Evolutionary conservation across 2,797 vertebrate genomes (phyloP).

Genomic region (Helostoma temminkii): DNA sequence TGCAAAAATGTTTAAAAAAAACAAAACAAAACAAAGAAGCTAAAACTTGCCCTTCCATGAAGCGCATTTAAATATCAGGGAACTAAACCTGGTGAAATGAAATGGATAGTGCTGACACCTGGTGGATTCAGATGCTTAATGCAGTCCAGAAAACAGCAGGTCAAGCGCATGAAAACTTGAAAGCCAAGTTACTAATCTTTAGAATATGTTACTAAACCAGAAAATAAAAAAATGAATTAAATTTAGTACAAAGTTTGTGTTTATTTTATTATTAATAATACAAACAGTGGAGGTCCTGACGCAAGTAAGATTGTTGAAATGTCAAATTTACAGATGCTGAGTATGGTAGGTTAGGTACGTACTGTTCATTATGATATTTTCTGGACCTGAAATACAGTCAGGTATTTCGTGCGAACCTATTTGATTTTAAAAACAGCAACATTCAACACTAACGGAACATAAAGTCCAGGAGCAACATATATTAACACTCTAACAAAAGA

Average conservation of each 20-base stretch:
- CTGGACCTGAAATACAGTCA: conserved; percentile 25
- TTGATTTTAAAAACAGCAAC: conserved; percentile 45
- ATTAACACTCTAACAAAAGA: conserved; percentile 54
- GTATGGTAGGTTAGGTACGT: conserved; percentile 20
- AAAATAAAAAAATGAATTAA: neutral
- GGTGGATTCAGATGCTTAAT: conserved; percentile 30
- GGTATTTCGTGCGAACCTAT: conserved; percentile 43
- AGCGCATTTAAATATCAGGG: neutral
- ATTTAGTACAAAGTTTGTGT: conserved; percentile 22
- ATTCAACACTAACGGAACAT: conserved; percentile 38
- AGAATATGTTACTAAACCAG: neutral
- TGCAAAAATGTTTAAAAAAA: neutral
- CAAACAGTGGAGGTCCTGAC: conserved; percentile 59
- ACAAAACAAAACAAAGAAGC: neutral
- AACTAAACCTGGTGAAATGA: neutral
- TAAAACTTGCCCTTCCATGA: neutral
- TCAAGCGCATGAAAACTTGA: neutral
- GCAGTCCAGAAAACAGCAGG: conserved; percentile 8
- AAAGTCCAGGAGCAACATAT: conserved; percentile 21
- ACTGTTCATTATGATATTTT: conserved; percentile 11
- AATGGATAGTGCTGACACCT: conserved; percentile 71
- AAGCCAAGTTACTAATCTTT: neutral
- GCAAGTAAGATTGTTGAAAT: conserved; percentile 37
- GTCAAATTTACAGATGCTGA: conserved; percentile 26
- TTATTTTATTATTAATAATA: conserved; percentile 64